phyloP scores from a whole-genome alignment of 2,888 invertebrate species.

The Arctia plantaginis region DNA sequence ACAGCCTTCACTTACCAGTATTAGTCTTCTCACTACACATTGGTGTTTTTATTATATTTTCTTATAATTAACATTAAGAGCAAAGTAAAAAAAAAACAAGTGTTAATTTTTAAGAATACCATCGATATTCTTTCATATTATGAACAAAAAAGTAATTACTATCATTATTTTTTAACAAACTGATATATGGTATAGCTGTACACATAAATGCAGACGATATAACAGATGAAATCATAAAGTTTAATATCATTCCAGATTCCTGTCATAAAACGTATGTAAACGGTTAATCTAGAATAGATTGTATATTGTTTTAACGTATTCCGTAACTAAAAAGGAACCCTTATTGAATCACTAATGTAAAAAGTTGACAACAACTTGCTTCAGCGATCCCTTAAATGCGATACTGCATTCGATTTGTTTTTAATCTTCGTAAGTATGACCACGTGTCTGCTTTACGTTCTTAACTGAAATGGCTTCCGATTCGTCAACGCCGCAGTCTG shows the following conservation, averaged over 20 bases:
- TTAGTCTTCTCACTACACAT: neutral
- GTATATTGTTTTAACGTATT: conserved; percentile 10
- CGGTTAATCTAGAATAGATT: conserved; percentile 5
- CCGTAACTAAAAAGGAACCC: neutral
- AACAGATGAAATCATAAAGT: conserved; percentile 14
- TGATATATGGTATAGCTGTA: neutral
- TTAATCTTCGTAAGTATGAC: no score
- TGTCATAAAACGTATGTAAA: conserved; percentile 5
- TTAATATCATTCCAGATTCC: conserved; percentile 15
- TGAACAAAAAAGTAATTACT: neutral
- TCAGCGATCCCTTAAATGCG: no score
- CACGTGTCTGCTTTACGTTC: no score
- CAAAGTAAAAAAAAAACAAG: no score
- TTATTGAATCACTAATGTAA: neutral
- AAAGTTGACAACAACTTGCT: neutral
- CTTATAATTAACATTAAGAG: no score
- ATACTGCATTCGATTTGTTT: no score
- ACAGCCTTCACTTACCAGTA: neutral
- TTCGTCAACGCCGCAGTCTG: no score
- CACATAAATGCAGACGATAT: conserved; percentile 7
- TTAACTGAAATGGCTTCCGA: no score
- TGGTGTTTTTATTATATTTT: neutral
- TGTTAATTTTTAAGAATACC: neutral
- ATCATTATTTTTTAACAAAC: neutral
- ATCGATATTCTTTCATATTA: neutral